A percentile compares a stretch with the other conserved stretches of the same genome.
These are phyloP conservation scores for Serranus cabrilla DNA, from an alignment of 2,797 vertebrate species.

Conservation along the genomic window DNA sequence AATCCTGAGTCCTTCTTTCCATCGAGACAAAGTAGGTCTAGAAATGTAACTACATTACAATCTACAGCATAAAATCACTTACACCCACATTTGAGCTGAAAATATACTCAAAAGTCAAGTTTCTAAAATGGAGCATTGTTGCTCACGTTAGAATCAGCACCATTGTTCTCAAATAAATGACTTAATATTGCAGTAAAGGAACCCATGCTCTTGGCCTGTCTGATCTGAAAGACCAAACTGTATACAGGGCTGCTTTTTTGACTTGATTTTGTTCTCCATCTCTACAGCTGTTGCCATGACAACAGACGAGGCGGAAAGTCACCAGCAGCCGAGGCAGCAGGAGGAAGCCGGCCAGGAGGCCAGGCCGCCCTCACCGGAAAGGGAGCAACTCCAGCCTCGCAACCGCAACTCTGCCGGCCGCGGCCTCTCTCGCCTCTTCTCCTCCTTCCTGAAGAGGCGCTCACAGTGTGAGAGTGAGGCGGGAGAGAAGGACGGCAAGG, in stretches of 20 bases:
- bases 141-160: not conserved
- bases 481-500: constrained; percentile 79
- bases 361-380: constrained; percentile 81
- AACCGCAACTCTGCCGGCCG: constrained; percentile 86
- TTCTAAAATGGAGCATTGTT: not conserved
- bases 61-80: not conserved
- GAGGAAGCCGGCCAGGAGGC: constrained; percentile 85
- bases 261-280: not conserved
- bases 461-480: constrained; percentile 92
- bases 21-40: not conserved
- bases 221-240: not conserved
- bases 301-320: constrained; percentile 89
- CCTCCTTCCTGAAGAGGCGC: constrained; percentile 94
- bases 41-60: not conserved
- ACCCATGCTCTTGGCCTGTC: not conserved
- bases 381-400: constrained; percentile 88
- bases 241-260: not conserved
- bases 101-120: not conserved
- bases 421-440: constrained; percentile 94
- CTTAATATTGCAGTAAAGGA: not conserved
- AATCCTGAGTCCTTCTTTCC: not conserved
- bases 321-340: constrained; percentile 86
- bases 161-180: too few species aligned
- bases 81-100: not conserved
- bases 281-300: constrained; percentile 83